phyloP scores from a whole-genome alignment of 2,888 invertebrate species.

The Cheilosia soror region DNA sequence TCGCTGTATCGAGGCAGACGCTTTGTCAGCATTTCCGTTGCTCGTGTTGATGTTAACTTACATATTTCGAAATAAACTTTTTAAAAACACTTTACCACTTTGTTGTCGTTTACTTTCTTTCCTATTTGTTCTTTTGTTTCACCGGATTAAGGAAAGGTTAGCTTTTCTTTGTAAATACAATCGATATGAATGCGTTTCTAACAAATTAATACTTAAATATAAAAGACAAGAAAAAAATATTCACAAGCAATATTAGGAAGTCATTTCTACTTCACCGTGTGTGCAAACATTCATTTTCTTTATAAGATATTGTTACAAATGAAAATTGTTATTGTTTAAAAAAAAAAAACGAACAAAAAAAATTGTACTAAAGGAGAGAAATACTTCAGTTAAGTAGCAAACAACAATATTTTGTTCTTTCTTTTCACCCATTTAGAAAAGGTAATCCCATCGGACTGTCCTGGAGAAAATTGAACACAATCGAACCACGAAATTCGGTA shows the following conservation, averaged over 20 bases:
- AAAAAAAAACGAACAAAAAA: slow-evolving; percentile 15
- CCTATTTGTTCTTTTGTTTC: slow-evolving; percentile 2
- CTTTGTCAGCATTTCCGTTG: no score
- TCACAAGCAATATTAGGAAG: slow-evolving; percentile 53
- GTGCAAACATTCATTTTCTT: slow-evolving; percentile 28
- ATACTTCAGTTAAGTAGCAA: slow-evolving; percentile 48
- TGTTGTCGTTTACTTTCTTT: slow-evolving; percentile 14
- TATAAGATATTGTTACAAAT: slow-evolving; percentile 33
- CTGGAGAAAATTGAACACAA: slow-evolving; percentile 78
- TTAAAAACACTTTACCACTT: slow-evolving; percentile 6
- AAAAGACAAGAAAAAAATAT: slow-evolving; percentile 12
- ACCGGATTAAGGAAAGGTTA: slow-evolving; percentile 3
- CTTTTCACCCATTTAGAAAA: slow-evolving; percentile 70
- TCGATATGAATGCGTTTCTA: slow-evolving; percentile 36
- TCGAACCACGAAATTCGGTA: slow-evolving; percentile 74
- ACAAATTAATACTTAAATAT: background rate
- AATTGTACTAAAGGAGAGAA: slow-evolving; percentile 20
- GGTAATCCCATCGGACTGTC: slow-evolving; percentile 76
- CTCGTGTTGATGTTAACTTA: no score
- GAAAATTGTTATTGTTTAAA: slow-evolving; percentile 23
- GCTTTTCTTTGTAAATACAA: slow-evolving; percentile 66
- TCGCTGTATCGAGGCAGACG: no score
- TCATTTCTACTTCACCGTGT: slow-evolving; percentile 68
- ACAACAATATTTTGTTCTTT: slow-evolving; percentile 29
- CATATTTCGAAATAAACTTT: slow-evolving; percentile 33